A percentile compares a stretch with the other conserved stretches of the same genome.
Conservation (phyloP, 2,797 vertebrate genomes). For the Myotis myotis region DNA sequence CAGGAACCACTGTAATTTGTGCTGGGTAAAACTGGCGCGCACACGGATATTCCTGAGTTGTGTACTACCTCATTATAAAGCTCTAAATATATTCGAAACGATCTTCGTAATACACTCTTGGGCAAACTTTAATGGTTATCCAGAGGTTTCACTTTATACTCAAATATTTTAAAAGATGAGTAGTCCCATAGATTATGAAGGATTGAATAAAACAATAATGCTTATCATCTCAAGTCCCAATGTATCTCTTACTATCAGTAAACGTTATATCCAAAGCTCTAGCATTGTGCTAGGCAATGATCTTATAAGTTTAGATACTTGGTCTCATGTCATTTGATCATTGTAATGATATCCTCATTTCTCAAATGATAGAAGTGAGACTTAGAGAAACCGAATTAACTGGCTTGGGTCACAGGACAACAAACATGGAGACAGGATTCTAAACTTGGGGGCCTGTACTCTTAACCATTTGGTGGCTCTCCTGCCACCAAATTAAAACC, state of each 20-base stretch:
- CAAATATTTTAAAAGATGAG: not conserved
- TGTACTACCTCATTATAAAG: not conserved
- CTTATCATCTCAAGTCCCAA: not conserved
- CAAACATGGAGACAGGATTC: not conserved
- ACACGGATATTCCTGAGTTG: not conserved
- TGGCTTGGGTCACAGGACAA: not conserved
- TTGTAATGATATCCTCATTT: not conserved
- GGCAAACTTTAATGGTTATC: not conserved
- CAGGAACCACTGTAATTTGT: not conserved
- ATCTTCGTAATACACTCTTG: not conserved
- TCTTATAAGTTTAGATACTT: not conserved
- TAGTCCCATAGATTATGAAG: not conserved
- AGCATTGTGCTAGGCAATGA: not conserved
- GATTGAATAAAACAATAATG: not conserved
- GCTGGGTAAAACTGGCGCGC: not conserved
- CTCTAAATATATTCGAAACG: not conserved
- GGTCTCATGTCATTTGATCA: not conserved
- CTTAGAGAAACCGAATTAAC: not conserved
- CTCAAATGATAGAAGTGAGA: not conserved
- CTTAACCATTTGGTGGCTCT: not conserved
- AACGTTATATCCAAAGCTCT: not conserved
- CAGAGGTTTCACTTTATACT: not conserved
- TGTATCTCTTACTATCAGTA: not conserved
- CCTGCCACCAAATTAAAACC: not conserved
- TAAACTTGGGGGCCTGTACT: not conserved